A percentile compares a stretch with the other conserved stretches of the same genome.
phyloP scores from a whole-genome alignment of 35 echinoderm and acorn worm species.

The Anneissia japonica region DNA sequence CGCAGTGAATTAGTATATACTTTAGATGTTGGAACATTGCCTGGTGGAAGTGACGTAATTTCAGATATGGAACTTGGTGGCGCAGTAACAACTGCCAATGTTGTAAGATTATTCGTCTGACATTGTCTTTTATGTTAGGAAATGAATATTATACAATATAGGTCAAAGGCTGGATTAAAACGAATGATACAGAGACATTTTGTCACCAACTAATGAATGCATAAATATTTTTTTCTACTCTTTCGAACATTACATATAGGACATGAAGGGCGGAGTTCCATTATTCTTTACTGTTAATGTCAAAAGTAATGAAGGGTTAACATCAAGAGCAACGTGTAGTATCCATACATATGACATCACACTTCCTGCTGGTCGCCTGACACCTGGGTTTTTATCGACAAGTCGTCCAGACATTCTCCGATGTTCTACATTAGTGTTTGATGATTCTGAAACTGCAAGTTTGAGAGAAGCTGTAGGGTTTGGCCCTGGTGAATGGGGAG shows the following conservation, averaged over 20 bases:
- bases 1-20: constrained; percentile 17
- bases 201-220: too few relatives aligned
- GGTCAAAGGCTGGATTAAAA: too few relatives aligned
- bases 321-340: constrained; percentile 18
- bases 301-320: constrained; percentile 10
- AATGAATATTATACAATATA: too few relatives aligned
- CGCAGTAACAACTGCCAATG: constrained; percentile 5
- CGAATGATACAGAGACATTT: too few relatives aligned
- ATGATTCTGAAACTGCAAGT: constrained; percentile 20
- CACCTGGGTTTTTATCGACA: constrained; percentile 23
- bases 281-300: constrained; percentile 43
- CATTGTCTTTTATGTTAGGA: too few relatives aligned
- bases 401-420: constrained; percentile 40
- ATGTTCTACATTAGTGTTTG: constrained; percentile 24
- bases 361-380: constrained; percentile 20
- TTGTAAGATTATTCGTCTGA: neutral
- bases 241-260: constrained; percentile 3
- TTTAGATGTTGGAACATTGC: constrained; percentile 27
- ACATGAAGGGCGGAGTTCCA: constrained; percentile 16
- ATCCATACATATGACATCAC: constrained; percentile 40
- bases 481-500: constrained; percentile 22
- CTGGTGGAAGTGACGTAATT: constrained; percentile 20
- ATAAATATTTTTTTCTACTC: too few relatives aligned
- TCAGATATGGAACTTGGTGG: constrained; percentile 13
- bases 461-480: constrained; percentile 36